Conservation (phyloP, 2,113 vertebrate species). For the Sigmodon hispidus region DNA sequence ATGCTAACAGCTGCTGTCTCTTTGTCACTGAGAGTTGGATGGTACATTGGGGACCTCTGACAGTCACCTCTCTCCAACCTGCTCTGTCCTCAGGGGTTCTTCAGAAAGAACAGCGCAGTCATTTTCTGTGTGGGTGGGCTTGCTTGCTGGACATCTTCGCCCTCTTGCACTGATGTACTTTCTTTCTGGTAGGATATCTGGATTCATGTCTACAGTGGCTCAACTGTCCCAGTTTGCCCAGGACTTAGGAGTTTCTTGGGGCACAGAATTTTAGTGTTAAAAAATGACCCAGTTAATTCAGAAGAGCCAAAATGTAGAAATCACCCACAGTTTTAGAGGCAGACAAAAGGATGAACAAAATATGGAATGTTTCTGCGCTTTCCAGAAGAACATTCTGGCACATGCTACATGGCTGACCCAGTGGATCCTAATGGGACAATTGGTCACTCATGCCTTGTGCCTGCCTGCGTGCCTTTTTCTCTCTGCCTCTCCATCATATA, state of each 20-base stretch:
- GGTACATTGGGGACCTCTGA: neutral
- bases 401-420: neutral
- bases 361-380: neutral
- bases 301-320: neutral
- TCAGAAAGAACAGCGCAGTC: neutral
- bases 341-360: neutral
- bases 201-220: neutral
- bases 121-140: neutral
- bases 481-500: neutral
- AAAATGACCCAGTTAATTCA: neutral
- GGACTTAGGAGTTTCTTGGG: neutral
- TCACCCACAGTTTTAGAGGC: neutral
- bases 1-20: too few species aligned
- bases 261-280: neutral
- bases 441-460: neutral
- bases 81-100: neutral
- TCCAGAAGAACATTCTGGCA: neutral
- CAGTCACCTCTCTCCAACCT: neutral
- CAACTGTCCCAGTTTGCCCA: neutral
- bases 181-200: neutral
- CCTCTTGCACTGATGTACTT: neutral
- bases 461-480: neutral
- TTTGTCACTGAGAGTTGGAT: neutral
- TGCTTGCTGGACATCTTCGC: too few species aligned
- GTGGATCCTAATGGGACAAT: neutral